A percentile compares a stretch with the other conserved stretches of the same genome.
Conservation (phyloP, 1,140 invertebrate genomes). For the Drosophila yakuba region DNA sequence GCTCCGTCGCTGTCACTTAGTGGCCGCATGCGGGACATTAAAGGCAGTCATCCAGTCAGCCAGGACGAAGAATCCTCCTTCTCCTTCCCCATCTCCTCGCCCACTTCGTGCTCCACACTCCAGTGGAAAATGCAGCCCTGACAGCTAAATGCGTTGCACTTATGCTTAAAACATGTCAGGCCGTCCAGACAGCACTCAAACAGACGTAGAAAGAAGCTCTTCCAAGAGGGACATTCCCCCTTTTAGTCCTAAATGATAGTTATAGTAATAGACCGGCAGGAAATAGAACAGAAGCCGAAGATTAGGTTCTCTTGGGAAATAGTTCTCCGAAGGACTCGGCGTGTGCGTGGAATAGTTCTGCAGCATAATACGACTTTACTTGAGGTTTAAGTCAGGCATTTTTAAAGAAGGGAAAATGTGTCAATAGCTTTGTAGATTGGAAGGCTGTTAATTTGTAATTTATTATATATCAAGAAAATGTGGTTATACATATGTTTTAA, state of each 20-base stretch:
- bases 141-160: conserved; percentile 83
- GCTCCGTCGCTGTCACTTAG: conserved; percentile 48
- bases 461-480: too few species aligned
- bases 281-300: conserved; percentile 27
- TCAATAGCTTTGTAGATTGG: too few species aligned
- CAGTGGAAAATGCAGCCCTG: conserved; percentile 59
- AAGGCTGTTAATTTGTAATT: too few species aligned
- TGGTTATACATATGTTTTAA: neutral
- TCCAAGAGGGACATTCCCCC: conserved; percentile 8
- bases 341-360: neutral
- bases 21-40: conserved; percentile 54
- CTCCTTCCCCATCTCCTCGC: neutral
- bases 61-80: conserved; percentile 32
- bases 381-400: neutral
- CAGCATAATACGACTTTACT: neutral
- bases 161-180: conserved; percentile 82
- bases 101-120: neutral
- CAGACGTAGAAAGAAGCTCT: conserved; percentile 27
- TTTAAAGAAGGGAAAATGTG: neutral
- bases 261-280: conserved; percentile 30
- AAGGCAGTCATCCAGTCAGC: conserved; percentile 69
- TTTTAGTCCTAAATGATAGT: conserved; percentile 31
- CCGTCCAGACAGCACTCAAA: conserved; percentile 76
- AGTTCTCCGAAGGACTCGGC: neutral
- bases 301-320: conserved; percentile 43